Percentiles rank a stretch among this genome's conserved stretches.
phyloP scores from a whole-genome alignment of 2,113 vertebrate species.

The Chaetops frenatus region DNA sequence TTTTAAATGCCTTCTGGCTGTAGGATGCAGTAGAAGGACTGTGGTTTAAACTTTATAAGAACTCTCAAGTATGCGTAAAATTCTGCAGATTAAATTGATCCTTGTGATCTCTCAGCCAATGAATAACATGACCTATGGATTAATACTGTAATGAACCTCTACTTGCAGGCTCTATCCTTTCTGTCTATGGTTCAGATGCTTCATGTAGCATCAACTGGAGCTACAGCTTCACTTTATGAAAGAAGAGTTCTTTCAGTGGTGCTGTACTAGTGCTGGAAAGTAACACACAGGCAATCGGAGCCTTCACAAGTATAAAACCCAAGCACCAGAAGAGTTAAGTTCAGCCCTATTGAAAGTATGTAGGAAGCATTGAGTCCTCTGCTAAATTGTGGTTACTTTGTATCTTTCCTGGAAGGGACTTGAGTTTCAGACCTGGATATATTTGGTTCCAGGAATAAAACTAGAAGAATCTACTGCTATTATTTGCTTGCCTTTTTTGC shows the following conservation, averaged over 20 bases:
- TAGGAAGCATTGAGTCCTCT: background rate
- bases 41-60: background rate
- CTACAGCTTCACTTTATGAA: background rate
- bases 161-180: background rate
- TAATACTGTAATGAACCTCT: background rate
- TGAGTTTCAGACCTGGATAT: background rate
- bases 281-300: background rate
- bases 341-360: background rate
- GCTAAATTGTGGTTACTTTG: background rate
- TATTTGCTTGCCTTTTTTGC: background rate
- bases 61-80: conserved; percentile 11
- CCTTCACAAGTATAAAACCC: background rate
- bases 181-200: background rate
- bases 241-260: background rate
- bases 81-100: conserved; percentile 28
- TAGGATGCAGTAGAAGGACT: background rate
- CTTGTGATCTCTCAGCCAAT: background rate
- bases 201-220: background rate
- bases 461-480: background rate
- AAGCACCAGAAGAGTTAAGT: background rate
- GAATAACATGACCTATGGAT: background rate
- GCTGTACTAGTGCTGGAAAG: background rate
- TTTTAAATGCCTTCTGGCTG: background rate
- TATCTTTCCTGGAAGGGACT: background rate
- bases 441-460: background rate